Percentiles rank a stretch among this genome's conserved stretches.
phyloP scores from a whole-genome alignment of 2,113 vertebrate genomes.

The Numenius arquata region DNA sequence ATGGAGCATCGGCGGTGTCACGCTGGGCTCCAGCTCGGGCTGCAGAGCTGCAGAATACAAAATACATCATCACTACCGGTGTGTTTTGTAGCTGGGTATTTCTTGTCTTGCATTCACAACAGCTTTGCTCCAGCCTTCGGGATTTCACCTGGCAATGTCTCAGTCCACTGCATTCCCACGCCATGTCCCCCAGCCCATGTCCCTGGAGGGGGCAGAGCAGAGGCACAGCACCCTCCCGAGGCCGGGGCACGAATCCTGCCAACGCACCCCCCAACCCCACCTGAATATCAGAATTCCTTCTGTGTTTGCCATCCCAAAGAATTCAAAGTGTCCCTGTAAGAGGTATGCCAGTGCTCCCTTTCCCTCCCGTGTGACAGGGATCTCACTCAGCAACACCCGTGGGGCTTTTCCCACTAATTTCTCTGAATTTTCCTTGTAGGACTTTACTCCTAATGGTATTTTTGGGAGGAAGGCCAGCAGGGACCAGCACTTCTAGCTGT shows the following conservation, averaged over 20 bases:
- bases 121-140: accelerated
- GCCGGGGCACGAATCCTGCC: accelerated
- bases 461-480: not conserved
- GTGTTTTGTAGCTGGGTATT: too few relatives aligned
- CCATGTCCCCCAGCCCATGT: accelerated
- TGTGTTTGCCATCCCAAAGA: not conserved
- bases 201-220: not conserved
- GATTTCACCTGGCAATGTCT: not conserved
- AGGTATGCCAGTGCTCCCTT: not conserved
- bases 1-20: not conserved
- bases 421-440: not conserved
- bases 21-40: not conserved
- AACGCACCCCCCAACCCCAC: too few relatives aligned
- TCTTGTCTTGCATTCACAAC: accelerated
- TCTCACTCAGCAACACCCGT: not conserved
- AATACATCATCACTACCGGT: accelerated
- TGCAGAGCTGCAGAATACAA: not conserved
- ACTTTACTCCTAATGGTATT: not conserved
- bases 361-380: too few relatives aligned
- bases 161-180: accelerated
- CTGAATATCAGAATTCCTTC: not conserved
- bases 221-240: not conserved
- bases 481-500: not conserved
- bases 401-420: not conserved
- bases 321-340: not conserved